phyloP scores from a whole-genome alignment of 2,113 vertebrate species.

The Ochotona princeps region DNA sequence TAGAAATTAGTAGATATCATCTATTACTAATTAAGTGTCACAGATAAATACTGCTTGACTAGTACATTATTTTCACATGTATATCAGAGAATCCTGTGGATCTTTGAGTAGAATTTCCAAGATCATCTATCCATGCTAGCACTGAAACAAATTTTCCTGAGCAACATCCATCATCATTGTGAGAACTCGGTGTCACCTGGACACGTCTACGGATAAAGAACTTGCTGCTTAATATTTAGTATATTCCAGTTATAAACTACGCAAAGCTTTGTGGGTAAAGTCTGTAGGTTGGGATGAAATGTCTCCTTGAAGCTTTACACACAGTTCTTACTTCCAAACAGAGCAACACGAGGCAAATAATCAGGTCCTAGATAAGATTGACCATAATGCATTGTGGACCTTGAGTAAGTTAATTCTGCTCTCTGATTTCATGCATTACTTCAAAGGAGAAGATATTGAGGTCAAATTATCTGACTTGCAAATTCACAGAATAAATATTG shows the following conservation, averaged over 20 bases:
- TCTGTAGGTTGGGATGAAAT: conserved; percentile 8
- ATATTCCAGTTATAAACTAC: conserved; percentile 26
- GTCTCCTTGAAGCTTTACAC: conserved; percentile 27
- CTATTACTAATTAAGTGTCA: conserved; percentile 7
- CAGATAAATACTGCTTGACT: background rate
- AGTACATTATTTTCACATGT: background rate
- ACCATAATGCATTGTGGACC: background rate
- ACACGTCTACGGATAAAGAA: background rate
- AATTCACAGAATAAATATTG: background rate
- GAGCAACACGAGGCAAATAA: conserved; percentile 28
- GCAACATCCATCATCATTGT: background rate
- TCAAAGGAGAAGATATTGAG: background rate
- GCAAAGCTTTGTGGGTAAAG: conserved; percentile 44
- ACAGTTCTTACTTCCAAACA: conserved; percentile 36
- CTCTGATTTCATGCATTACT: background rate
- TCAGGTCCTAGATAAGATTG: background rate
- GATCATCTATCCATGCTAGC: background rate
- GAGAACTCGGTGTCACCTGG: conserved; percentile 11
- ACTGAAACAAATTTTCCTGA: conserved; percentile 10
- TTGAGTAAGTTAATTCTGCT: background rate
- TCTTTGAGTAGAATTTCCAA: background rate
- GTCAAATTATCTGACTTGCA: conserved; percentile 4
- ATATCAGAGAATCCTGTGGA: background rate
- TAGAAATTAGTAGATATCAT: background rate
- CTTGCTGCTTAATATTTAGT: background rate